Conservation (phyloP, 1,140 invertebrate genomes). For the Apis cerana region DNA sequence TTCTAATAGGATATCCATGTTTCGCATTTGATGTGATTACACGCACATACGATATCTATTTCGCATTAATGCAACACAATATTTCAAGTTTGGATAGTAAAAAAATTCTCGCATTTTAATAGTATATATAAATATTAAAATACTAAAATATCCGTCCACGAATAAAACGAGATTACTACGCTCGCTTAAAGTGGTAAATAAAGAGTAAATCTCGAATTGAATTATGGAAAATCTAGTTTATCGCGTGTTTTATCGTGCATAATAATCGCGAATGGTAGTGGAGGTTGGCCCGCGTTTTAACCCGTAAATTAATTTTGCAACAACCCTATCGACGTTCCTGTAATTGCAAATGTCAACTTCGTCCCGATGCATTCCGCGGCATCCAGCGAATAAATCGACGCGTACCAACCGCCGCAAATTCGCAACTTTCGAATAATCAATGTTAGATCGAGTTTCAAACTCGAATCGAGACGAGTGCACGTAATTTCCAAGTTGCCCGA, state of each 20-base stretch:
- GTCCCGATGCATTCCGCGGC: neutral
- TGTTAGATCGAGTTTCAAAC: constrained; percentile 19
- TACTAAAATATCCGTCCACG: no score
- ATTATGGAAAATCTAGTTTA: neutral
- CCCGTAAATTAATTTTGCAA: constrained; percentile 14
- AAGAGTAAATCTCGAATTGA: neutral
- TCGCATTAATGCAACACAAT: no score
- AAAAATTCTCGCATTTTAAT: no score
- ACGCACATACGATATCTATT: no score
- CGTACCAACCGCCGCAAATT: constrained; percentile 11
- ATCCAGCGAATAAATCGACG: neutral
- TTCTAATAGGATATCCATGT: no score
- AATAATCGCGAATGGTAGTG: no score
- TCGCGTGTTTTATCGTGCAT: no score
- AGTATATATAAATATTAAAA: no score
- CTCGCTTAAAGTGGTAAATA: neutral
- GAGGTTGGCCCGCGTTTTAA: neutral
- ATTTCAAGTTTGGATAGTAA: no score
- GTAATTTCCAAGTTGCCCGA: neutral
- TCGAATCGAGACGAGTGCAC: no score
- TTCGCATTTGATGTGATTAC: no score
- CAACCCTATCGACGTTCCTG: neutral
- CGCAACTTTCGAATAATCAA: constrained; percentile 32
- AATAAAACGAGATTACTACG: neutral
- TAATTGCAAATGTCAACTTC: constrained; percentile 13